These are phyloP conservation scores for Lysiphlebus fabarum DNA, from an alignment of 1,140 invertebrate species.

Conservation along the genomic window DNA sequence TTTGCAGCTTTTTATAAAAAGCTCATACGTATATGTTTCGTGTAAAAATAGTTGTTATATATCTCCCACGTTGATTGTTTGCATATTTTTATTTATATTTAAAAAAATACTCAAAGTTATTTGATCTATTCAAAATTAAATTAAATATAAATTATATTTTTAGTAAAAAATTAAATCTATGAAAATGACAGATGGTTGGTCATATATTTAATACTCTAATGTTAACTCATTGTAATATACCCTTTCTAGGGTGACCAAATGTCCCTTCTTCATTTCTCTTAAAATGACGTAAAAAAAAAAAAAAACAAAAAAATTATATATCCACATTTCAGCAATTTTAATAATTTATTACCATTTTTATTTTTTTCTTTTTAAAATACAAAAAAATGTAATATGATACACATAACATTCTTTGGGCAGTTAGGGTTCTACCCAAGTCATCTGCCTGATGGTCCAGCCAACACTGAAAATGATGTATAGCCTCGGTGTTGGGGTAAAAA, in stretches of 20 bases:
- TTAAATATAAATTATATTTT: background rate
- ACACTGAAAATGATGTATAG: constrained; percentile 35
- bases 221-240: background rate
- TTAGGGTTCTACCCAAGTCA: constrained; percentile 6
- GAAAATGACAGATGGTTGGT: constrained; percentile 14
- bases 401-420: constrained; percentile 9
- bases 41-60: constrained; percentile 33
- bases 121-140: too few species aligned
- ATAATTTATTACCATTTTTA: constrained; percentile 6
- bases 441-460: constrained; percentile 6
- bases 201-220: constrained; percentile 11
- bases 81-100: background rate
- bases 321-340: constrained; percentile 3
- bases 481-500: constrained; percentile 21
- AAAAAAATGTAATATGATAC: constrained; percentile 2
- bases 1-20: background rate
- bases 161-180: constrained; percentile 6
- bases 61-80: constrained; percentile 40
- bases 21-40: constrained; percentile 29
- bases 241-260: constrained; percentile 8
- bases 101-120: background rate
- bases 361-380: constrained; percentile 3
- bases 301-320: constrained; percentile 3
- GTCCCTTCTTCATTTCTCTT: constrained; percentile 11
- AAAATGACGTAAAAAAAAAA: constrained; percentile 13